Percentiles rank a stretch among this genome's conserved stretches.
Conservation (phyloP, 1,140 invertebrate species). For the Pseudomyrmex gracilis region DNA sequence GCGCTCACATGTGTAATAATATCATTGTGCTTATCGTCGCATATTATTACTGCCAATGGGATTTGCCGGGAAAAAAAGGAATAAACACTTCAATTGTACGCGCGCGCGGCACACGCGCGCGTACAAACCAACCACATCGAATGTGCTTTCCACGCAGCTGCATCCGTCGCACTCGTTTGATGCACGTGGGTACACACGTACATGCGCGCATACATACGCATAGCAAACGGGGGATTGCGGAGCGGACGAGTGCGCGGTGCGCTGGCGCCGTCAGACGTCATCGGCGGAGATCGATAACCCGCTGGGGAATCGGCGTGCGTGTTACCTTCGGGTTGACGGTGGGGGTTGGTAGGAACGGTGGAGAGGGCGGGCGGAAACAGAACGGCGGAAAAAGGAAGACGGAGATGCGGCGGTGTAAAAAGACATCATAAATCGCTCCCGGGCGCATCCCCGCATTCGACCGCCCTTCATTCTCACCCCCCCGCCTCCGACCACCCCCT, state of each 20-base stretch:
- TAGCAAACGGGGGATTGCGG: background rate
- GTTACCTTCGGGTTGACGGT: slow-evolving; percentile 15
- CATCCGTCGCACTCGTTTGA: slow-evolving; percentile 49
- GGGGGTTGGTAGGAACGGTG: background rate
- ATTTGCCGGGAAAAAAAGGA: too few species aligned
- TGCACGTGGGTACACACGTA: slow-evolving; percentile 54
- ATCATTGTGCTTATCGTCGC: too few species aligned
- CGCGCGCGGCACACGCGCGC: slow-evolving; percentile 11
- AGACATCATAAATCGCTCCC: slow-evolving; percentile 69
- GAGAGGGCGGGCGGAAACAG: slow-evolving; percentile 54
- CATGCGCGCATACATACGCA: background rate
- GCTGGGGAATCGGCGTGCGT: slow-evolving; percentile 63
- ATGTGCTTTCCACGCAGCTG: slow-evolving; percentile 45
- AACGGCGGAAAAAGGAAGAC: slow-evolving; percentile 61
- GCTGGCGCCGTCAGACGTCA: slow-evolving; percentile 72
- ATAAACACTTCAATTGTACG: background rate
- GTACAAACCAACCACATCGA: slow-evolving; percentile 33
- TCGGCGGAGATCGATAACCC: slow-evolving; percentile 71
- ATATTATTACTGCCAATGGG: slow-evolving; percentile 1
- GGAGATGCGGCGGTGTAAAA: slow-evolving; percentile 55
- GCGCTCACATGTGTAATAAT: background rate
- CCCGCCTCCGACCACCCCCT: background rate
- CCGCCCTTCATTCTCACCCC: background rate
- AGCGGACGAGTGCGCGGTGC: slow-evolving; percentile 48
- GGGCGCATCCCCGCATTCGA: slow-evolving; percentile 7